Evolutionary conservation across 2,113 vertebrate species (phyloP), one percentile per base, ranked within the genome.

Genomic region (Guaruba guarouba): DNA sequence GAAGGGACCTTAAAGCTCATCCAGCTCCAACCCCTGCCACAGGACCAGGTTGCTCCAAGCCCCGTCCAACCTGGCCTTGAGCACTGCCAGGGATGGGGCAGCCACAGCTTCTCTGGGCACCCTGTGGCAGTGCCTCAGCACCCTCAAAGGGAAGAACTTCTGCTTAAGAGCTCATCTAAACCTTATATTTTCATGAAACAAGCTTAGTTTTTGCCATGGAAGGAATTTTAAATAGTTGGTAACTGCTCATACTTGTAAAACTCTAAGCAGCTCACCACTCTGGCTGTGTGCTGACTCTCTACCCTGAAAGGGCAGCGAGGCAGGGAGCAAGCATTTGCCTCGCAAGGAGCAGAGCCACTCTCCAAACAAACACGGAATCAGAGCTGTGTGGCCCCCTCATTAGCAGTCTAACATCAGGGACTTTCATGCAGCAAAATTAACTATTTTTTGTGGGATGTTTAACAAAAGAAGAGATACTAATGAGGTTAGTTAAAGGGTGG

Each of bases 401-500:
- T 97, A 97, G 88, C 91, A 83, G 88, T 57, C 83, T 13, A 71
- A 94, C 88, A 97, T 96, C 81, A 93, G 93, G 86, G 93, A 94
- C 90, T 91, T 93, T 16, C 76, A 64, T 81, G 92, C 84, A 91
- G 92, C 95, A 95, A 92, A 96, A 97, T 97, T 95, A 96, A 95
- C 96, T 93, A 88, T 97, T 96, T 97, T 97, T 96, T 76, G 73
- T 54, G 77, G 93, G 93, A 69, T 91, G 91, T 96, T 97, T 92
- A 88, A 75, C 93, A 78, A 82, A 97, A 96, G 94, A 91, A 94
- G 96, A 88, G 94, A 91, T 83, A 62, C 94, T 98, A 97, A 97
- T 82, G 96, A 97, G 97, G 95, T 94, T 92, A 95, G 95, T 88
- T 88, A 96, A 96, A 95, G 95, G 94, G 96, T 71, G 79, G 96